phyloP scores from a whole-genome alignment of 2,113 vertebrate species.

The Pluvialis apricaria region DNA sequence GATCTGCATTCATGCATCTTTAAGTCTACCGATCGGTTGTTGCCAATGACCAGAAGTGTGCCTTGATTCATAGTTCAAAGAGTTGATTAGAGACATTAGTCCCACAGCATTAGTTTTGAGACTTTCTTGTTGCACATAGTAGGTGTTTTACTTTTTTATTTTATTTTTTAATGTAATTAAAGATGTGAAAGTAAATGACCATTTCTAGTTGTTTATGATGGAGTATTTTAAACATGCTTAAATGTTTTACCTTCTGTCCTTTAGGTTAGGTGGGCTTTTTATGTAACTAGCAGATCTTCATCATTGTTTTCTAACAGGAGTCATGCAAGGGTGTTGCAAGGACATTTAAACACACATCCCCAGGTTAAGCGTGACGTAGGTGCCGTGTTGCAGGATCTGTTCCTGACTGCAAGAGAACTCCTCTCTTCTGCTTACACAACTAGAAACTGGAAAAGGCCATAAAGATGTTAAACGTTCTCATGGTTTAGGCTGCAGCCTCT shows the following conservation, averaged over 20 bases:
- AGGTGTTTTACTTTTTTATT: neutral
- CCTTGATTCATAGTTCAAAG: neutral
- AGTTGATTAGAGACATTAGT: neutral
- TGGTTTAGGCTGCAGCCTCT: neutral
- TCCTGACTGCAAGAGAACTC: neutral
- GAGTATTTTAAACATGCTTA: neutral
- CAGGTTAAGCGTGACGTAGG: neutral
- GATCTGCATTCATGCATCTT: neutral
- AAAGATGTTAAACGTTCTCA: neutral
- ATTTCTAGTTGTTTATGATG: neutral
- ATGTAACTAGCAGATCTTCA: neutral
- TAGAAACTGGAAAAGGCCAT: neutral
- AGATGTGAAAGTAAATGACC: neutral
- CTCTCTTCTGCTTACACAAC: fast-evolving
- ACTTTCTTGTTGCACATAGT: neutral
- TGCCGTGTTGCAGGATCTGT: neutral
- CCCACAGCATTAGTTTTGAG: neutral
- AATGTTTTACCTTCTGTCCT: neutral
- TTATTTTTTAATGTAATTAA: neutral
- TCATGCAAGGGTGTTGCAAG: neutral
- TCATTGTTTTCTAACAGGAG: neutral
- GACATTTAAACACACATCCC: fast-evolving
- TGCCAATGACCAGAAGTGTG: neutral
- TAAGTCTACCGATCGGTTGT: neutral
- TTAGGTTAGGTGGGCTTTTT: neutral